Base-by-base conservation (phyloP, 2,888 invertebrate genomes). In the Mayetiola destructor region DNA sequence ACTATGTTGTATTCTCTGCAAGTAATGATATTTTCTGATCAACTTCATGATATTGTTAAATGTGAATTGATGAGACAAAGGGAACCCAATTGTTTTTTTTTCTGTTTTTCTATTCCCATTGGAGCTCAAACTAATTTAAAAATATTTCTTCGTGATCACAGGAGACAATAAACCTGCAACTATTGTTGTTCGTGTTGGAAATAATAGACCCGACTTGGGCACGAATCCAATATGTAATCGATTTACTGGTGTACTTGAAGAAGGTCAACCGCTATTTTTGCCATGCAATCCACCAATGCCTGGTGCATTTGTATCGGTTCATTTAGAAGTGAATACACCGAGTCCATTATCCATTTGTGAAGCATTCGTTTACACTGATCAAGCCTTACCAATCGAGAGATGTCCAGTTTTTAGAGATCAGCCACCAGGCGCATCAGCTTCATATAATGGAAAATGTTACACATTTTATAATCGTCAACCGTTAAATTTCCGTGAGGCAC, bases 401-500 rank as follows among this genome's bases (percentile, higher is more conserved):
- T 93, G 93, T 67, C 93, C 93, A 0, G 88, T 90, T 64, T 93
- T 92, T 75, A 74, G 93, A 21, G 92, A 93, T 66, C 92, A 92
- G 68, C 92, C 92, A 0, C 90, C 91, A 0, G 93, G 93, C 21
- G 89, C 89, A 58, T 85, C 91, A 0, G 91, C 92, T 1, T 92
- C 92, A 0, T 93, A 93, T 75, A 92, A 93, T 65, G 92, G 93
- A 60, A 93, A 92, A 74, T 93, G 93, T 68, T 93, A 93, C 72
- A 88, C 91, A 60, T 93, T 93, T 76, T 91, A 93, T 73, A 88
- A 89, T 67, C 77, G 88, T 12, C 89, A 91, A 66, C 90, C 89
- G 0, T 70, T 85, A 61, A 80, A 79, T 63, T 89, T 92, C 72
- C 76, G 84, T 53, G 88, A 90, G 56, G 84, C 92, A 0, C 72